Evolutionary conservation across 2,113 vertebrate genomes (phyloP), one percentile per base, ranked within the genome.

Genomic region (Tragelaphus strepsiceros): DNA sequence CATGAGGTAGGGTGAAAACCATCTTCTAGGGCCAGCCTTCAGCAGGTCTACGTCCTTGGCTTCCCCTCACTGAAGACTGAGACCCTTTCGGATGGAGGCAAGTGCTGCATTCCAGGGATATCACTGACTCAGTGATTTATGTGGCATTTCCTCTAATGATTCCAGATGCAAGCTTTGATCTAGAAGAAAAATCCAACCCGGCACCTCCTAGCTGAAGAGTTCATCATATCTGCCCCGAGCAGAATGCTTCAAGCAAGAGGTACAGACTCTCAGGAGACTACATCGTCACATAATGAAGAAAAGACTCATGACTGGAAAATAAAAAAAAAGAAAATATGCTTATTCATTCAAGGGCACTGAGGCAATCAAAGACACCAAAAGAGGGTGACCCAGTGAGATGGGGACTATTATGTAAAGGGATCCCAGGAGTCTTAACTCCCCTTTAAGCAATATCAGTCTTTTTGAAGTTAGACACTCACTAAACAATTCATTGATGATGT

Each of bases 11-110:
- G 86, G 32, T 3, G 0, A 87, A 81, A 21, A 91, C 43, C 26
- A 11, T 17, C 26, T 28, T 49, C 11, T 12, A 1, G 56, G 84
- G 58, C 71, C 43, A 53, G 10, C 0, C 24, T 26, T 17, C 1
- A 59, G 2, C 0, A 0, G 1, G 54, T 10, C 43, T 5, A 19
- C 1, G 2, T 19, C 22, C 13, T 13, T 7, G 77, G 7, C 32
- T 92, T 43, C 59, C 53, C n/a, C 59, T 88, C 16, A 12, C 5
- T 1, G 0, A 0, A 1, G 59, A 32, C n/a, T 1, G 14, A 6
- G 61, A 13, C 83, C 30, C 32, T 0, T 71, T 91, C 3, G 0
- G 46, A 30, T 5, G 46, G 54, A 62, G 74, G 64, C 86, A 28
- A 51, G 71, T 49, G 77, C 93, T 54, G 58, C 96, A 62, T 97